Conservation (phyloP, 2,113 vertebrate species). For the Lanius collurio region DNA sequence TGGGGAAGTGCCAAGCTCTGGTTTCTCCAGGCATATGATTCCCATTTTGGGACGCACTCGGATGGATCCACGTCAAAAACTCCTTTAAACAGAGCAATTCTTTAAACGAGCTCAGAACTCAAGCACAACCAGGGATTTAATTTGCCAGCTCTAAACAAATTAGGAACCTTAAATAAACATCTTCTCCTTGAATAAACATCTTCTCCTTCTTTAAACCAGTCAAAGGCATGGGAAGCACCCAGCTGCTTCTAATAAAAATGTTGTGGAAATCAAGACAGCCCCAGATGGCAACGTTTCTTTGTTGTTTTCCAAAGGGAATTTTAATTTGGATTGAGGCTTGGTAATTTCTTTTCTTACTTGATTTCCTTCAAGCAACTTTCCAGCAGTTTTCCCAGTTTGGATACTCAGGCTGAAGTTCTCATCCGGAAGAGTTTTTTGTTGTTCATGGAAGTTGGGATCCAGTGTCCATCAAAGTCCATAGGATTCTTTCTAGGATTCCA, state of each 20-base stretch:
- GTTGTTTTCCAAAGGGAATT: constrained; percentile 41
- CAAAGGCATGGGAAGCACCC: constrained; percentile 16
- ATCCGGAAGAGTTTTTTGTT: background rate
- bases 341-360: background rate
- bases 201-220: background rate
- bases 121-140: background rate
- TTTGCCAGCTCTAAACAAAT: constrained; percentile 44
- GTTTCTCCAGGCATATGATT: constrained; percentile 28
- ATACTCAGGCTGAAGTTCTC: background rate
- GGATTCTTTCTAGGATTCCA: background rate
- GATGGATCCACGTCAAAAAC: constrained; percentile 5
- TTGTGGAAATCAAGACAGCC: constrained; percentile 50
- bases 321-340: background rate
- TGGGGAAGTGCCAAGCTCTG: background rate
- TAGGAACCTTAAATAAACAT: constrained; percentile 56
- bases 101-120: background rate
- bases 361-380: background rate
- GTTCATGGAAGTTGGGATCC: background rate
- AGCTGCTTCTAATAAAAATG: constrained; percentile 74
- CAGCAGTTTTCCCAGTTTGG: background rate
- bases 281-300: constrained; percentile 69
- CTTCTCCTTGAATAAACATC: constrained; percentile 1
- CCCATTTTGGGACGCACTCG: constrained; percentile 19
- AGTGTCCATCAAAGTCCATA: background rate
- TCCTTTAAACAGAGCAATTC: background rate